Evolutionary conservation across 2,797 vertebrate species (phyloP), one percentile per base, ranked within the genome.

Genomic region (Centropyge bicolor): DNA sequence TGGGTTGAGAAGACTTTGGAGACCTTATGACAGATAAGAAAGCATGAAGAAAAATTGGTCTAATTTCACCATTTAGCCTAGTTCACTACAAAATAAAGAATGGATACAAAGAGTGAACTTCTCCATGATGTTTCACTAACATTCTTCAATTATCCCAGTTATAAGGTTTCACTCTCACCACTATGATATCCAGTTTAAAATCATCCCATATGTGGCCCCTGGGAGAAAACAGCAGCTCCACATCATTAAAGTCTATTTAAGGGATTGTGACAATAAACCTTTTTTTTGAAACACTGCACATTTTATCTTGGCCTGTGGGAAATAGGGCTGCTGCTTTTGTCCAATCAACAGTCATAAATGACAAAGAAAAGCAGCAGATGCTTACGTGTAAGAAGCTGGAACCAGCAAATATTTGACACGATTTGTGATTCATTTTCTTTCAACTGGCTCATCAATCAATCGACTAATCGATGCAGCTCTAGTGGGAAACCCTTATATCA

Each of bases 401-500:
- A 31, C 27, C 27, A 31, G 27, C 27, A 31, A 31, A 31, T 31
- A 4, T 31, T 31, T 31, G 27, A 31, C 27, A 31, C 4, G 27
- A 2, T 31, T 31, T 2, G 27, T 31, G 27, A 31, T 31, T 31
- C 2, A 31, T 31, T 31, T 31, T 31, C 27, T 31, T 31, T 31
- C 4, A 4, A 31, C 27, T 31, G 27, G 27, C 27, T 31, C 27
- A 31, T 31, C 27, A 31, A 31, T 31, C 27, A 31, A 31, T 31
- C 27, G 27, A 31, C 27, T 31, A 31, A 31, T 31, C 27, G 27
- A 31, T 31, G 27, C 27, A 31, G 27, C 27, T 31, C 27, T 31
- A 31, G 27, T 31, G 27, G 27, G 89, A 88, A 89, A 85, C 57
- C 38, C 69, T 16, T 43, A n/a, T 59, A 69, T 36, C 68, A 56